Conservation (phyloP, 1,140 invertebrate genomes). For the Drosophila ogumai region DNA sequence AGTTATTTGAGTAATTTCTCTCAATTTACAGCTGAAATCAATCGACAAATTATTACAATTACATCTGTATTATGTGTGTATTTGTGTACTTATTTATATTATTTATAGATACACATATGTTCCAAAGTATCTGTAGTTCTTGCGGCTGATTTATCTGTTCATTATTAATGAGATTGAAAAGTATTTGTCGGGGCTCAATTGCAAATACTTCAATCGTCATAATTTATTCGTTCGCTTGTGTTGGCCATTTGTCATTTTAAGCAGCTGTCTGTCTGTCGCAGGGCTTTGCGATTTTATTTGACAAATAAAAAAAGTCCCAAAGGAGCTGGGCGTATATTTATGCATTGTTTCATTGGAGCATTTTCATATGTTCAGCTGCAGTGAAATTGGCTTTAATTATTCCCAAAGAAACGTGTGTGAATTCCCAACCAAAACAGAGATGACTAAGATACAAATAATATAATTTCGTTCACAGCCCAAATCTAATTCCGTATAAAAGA, state of each 20-base stretch:
- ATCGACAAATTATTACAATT: slow-evolving; percentile 17
- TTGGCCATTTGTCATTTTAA: slow-evolving; percentile 35
- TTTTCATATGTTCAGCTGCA: slow-evolving; percentile 16
- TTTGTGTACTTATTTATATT: slow-evolving; percentile 3
- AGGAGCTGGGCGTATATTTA: slow-evolving; percentile 1
- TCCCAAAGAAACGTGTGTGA: background rate
- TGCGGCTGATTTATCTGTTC: slow-evolving; percentile 35
- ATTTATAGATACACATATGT: background rate
- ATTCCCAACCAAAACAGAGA: slow-evolving; percentile 1
- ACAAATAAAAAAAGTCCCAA: slow-evolving; percentile 12
- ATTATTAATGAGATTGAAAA: slow-evolving; percentile 68
- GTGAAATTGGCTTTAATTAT: slow-evolving; percentile 15
- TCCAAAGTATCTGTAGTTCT: slow-evolving; percentile 8
- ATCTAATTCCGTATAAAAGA: slow-evolving; percentile 16
- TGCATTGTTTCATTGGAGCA: slow-evolving; percentile 32
- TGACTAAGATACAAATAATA: slow-evolving; percentile 13
- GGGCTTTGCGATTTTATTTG: slow-evolving; percentile 16
- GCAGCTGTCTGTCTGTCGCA: slow-evolving; percentile 9
- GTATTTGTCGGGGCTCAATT: slow-evolving; percentile 74
- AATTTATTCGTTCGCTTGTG: slow-evolving; percentile 31
- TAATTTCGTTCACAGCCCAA: slow-evolving; percentile 40
- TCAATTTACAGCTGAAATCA: slow-evolving; percentile 28
- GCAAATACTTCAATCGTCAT: slow-evolving; percentile 71
- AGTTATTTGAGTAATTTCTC: slow-evolving; percentile 27
- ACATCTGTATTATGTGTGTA: background rate